A percentile compares a stretch with the other conserved stretches of the same genome.
phyloP scores from a whole-genome alignment of 2,888 invertebrate genomes.

The Artemia sinica region DNA sequence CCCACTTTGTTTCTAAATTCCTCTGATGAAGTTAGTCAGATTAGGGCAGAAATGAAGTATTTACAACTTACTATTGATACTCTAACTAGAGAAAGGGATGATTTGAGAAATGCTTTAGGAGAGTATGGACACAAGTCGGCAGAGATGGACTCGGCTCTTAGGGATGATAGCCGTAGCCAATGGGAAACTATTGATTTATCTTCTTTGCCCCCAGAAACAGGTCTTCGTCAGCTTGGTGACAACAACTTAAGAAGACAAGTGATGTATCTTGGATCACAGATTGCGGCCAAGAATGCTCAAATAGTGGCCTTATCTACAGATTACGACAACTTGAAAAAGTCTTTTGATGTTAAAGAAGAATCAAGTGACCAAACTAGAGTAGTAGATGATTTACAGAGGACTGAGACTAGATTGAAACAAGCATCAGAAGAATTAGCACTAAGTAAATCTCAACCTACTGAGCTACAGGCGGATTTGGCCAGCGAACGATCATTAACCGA shows the following conservation, averaged over 20 bases:
- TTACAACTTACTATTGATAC: neutral
- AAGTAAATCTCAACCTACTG: neutral
- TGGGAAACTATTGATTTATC: neutral
- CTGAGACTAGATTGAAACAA: neutral
- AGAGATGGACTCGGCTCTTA: constrained; percentile 6
- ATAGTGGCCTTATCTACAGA: neutral
- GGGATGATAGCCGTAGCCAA: neutral
- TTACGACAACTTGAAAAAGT: neutral
- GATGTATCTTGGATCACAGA: constrained; percentile 2
- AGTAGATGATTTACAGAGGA: neutral
- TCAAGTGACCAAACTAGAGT: neutral
- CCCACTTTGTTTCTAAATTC: too few relatives aligned
- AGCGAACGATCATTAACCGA: neutral
- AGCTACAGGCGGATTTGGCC: neutral
- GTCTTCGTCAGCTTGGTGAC: neutral
- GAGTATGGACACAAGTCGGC: neutral
- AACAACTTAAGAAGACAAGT: neutral
- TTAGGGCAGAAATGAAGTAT: neutral
- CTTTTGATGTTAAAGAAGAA: neutral
- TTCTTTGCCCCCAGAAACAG: neutral
- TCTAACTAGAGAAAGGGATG: neutral
- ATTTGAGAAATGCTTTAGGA: neutral
- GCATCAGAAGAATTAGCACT: neutral
- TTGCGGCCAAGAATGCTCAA: constrained; percentile 8
- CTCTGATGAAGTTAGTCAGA: neutral